Percentiles rank a stretch among this genome's conserved stretches.
These are phyloP conservation scores for Drosophila leontia DNA, from an alignment of 1,140 invertebrate species.

Conservation along the genomic window DNA sequence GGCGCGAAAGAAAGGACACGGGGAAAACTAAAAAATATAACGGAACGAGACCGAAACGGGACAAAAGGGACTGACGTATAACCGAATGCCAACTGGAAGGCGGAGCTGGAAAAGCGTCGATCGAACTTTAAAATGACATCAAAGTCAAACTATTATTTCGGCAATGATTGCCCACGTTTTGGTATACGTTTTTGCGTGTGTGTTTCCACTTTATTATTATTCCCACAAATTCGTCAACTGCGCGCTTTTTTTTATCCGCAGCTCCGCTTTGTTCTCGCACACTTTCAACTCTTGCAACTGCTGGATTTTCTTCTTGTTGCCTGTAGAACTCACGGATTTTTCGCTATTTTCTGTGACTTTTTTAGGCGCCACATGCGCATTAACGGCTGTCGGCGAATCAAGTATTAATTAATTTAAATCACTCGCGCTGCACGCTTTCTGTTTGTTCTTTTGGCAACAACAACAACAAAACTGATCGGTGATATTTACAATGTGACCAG, in stretches of 20 bases:
- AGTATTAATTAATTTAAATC: conserved; percentile 20
- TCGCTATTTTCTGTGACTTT: conserved; percentile 6
- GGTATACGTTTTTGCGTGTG: not conserved
- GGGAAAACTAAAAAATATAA: conserved; percentile 41
- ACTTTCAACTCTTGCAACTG: not conserved
- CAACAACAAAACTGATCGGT: no score
- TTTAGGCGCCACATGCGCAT: conserved; percentile 9
- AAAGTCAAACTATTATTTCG: conserved; percentile 21
- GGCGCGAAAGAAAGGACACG: conserved; percentile 28
- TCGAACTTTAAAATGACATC: conserved; percentile 13
- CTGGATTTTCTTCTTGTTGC: not conserved
- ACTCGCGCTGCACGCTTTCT: conserved; percentile 16
- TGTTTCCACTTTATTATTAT: conserved; percentile 13
- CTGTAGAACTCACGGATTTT: conserved; percentile 4
- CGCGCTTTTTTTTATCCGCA: not conserved
- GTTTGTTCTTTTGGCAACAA: conserved; percentile 5
- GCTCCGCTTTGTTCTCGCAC: conserved; percentile 25
- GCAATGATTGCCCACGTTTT: conserved; percentile 12
- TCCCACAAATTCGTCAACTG: conserved; percentile 29
- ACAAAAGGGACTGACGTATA: not conserved
- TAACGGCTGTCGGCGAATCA: conserved; percentile 5
- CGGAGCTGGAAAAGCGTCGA: not conserved
- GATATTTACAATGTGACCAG: no score
- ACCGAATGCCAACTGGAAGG: conserved; percentile 12
- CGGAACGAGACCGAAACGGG: conserved; percentile 28